Percentiles rank a stretch among this genome's conserved stretches.
phyloP scores from a whole-genome alignment of 1,140 invertebrate species.

The Drosophila hydei region DNA sequence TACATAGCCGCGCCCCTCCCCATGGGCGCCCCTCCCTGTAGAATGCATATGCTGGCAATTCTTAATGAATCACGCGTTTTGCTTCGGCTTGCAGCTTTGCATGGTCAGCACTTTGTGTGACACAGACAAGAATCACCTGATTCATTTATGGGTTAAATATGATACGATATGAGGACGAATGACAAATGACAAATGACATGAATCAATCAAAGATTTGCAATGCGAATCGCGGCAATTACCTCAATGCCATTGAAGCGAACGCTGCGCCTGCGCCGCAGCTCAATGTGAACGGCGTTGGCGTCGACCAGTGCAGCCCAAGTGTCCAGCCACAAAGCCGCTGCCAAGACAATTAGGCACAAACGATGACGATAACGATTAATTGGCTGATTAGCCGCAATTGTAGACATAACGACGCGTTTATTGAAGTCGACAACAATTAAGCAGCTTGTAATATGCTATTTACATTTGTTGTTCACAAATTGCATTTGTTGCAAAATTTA shows the following conservation, averaged over 20 bases:
- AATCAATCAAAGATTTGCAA: slow-evolving; percentile 17
- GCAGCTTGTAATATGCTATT: slow-evolving; percentile 35
- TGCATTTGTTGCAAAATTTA: slow-evolving; percentile 62
- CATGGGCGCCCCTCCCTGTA: neutral
- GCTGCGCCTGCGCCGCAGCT: slow-evolving; percentile 70
- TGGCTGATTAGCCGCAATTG: slow-evolving; percentile 19
- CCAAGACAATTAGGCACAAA: slow-evolving; percentile 66
- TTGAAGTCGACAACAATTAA: slow-evolving; percentile 53
- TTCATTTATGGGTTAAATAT: slow-evolving; percentile 45
- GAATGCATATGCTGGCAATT: slow-evolving; percentile 28
- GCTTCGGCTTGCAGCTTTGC: slow-evolving; percentile 31
- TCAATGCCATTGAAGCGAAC: slow-evolving; percentile 73
- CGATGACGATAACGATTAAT: slow-evolving; percentile 25
- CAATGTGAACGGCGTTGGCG: slow-evolving; percentile 55
- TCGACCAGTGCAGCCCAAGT: slow-evolving; percentile 1
- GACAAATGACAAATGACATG: slow-evolving; percentile 21
- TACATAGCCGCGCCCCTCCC: slow-evolving; percentile 12
- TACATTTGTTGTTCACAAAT: slow-evolving; percentile 37
- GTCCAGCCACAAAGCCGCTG: slow-evolving; percentile 48
- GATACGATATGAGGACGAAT: neutral
- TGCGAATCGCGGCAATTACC: slow-evolving; percentile 45
- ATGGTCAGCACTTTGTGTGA: slow-evolving; percentile 38
- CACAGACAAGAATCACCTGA: slow-evolving; percentile 45
- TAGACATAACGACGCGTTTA: slow-evolving; percentile 41
- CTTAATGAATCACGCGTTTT: slow-evolving; percentile 54